Evolutionary conservation across 1,140 invertebrate genomes (phyloP).

Genomic region (Drosophila pachea): DNA sequence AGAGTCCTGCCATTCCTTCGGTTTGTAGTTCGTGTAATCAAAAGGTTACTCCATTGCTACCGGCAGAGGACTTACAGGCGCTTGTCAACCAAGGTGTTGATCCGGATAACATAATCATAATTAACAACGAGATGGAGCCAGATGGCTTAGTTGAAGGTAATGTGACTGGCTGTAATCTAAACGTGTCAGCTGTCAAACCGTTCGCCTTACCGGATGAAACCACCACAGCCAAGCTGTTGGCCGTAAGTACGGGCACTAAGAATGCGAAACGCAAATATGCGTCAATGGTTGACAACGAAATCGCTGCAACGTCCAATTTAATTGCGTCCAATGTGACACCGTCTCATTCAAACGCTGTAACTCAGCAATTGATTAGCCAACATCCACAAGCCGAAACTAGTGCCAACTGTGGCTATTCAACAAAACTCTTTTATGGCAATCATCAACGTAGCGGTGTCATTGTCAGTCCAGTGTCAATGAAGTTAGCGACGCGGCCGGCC

Average conservation of each 20-base stretch:
- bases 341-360: conserved; percentile 41
- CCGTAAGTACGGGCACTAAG: conserved; percentile 59
- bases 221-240: conserved; percentile 71
- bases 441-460: conserved; percentile 70
- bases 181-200: conserved; percentile 13
- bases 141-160: conserved; percentile 16
- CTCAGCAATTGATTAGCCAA: not conserved
- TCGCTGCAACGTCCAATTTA: conserved; percentile 49
- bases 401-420: conserved; percentile 50
- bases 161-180: conserved; percentile 22
- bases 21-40: conserved; percentile 82
- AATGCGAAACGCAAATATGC: conserved; percentile 68
- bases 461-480: conserved; percentile 71
- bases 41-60: conserved; percentile 80
- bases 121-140: conserved; percentile 57
- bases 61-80: conserved; percentile 82
- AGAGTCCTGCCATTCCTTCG: conserved; percentile 85
- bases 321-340: conserved; percentile 58
- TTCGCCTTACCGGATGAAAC: conserved; percentile 69
- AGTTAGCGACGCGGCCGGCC: conserved; percentile 21
- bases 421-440: conserved; percentile 70
- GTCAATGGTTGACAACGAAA: conserved; percentile 18
- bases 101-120: conserved; percentile 80
- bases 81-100: conserved; percentile 82
- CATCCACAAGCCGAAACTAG: not conserved